Evolutionary conservation across 2,113 vertebrate genomes (phyloP), one percentile per base, ranked within the genome.

Genomic region (Chaetorhynchus papuensis): DNA sequence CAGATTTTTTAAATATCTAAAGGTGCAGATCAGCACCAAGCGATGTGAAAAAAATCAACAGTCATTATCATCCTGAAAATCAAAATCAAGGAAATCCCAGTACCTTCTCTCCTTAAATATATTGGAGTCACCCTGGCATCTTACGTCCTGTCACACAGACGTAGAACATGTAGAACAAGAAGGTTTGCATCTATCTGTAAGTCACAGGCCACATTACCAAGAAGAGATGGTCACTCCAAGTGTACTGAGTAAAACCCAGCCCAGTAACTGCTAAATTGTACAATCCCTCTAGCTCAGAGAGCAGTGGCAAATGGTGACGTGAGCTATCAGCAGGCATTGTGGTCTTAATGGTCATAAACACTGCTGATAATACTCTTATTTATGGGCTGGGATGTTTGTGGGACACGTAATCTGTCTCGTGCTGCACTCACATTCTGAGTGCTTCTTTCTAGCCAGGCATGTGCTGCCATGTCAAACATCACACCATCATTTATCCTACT

Each of bases 391-490:
- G 14, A 13, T 56, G 11, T 44, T 35, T 77, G 50, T 45, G 47
- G 31, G 28, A 71, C 27, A 56, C 3, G 7, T 4, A 41, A 13
- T 44, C 12, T 49, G 7, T 54, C 22, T 33, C 1, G 0, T 13
- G 33, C 15, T 57, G 50, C 33, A 27, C 6, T 37, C 13, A 31
- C 39, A n/a, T 13, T 70, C 37, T 30, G 30, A 53, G 45, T 31
- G 18, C 4, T 15, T 90, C 71, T 49, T 53, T 61, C 64, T 26
- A 28, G 22, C 7, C 26, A 66, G 42, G n/a, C 10, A 9, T 3
- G 11, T 35, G 24, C 52, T 83, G 33, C 45, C 42, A 24, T 30
- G 20, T 47, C 68, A 60, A 74, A 53, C 15, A 72, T 45, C 7
- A 7, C n/a, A 35, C 37, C 12, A 3, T 35, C 68, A 39, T 63